Evolutionary conservation across 2,888 invertebrate species (phyloP).

Genomic region (Leucophora obtusa): DNA sequence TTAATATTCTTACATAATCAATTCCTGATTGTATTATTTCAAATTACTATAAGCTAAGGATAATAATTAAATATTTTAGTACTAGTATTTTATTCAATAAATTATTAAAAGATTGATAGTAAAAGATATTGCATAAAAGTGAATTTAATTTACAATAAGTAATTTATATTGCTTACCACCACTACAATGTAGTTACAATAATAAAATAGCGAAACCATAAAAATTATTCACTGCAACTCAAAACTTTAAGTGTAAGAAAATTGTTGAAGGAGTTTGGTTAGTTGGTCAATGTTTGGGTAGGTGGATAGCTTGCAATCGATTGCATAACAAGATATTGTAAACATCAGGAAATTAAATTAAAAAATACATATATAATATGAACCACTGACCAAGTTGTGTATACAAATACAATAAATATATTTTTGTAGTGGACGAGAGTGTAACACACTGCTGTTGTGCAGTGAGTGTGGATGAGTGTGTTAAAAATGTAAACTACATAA

Average conservation of each 20-base stretch:
- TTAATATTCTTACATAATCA: no score
- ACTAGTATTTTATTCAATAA: no score
- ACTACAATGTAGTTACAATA: neutral
- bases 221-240: neutral
- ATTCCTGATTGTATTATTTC: no score
- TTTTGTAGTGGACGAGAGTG: no score
- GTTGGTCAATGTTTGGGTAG: neutral
- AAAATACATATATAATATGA: neutral
- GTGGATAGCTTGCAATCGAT: neutral
- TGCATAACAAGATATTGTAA: slow-evolving; percentile 37
- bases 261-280: slow-evolving; percentile 1
- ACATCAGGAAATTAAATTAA: slow-evolving; percentile 39
- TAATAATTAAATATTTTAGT: no score
- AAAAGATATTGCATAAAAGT: neutral
- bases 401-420: no score
- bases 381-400: slow-evolving; percentile 48
- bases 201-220: neutral
- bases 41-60: no score
- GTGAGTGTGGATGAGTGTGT: neutral
- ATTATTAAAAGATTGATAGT: no score
- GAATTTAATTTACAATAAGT: slow-evolving; percentile 55
- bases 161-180: slow-evolving; percentile 25
- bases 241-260: slow-evolving; percentile 22
- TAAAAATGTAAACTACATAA: neutral
- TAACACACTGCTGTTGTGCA: no score